Percentiles rank a stretch among this genome's conserved stretches.
phyloP scores from a whole-genome alignment of 2,888 invertebrate genomes.

The Leucoma salicis region DNA sequence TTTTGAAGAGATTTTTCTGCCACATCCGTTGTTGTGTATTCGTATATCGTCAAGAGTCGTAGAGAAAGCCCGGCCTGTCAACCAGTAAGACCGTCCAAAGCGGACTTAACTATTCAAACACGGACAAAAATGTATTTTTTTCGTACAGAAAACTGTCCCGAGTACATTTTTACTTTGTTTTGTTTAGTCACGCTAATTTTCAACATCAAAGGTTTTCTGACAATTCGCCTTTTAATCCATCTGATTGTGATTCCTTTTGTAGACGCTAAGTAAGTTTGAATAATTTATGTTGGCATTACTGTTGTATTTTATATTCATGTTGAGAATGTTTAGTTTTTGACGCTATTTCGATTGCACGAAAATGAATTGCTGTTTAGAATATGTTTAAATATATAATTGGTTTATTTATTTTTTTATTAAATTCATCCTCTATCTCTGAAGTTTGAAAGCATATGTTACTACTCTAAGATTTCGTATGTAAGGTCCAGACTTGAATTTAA shows the following conservation, averaged over 20 bases:
- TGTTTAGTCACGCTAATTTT: slow-evolving; percentile 9
- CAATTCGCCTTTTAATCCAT: slow-evolving; percentile 8
- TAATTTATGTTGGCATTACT: slow-evolving; percentile 2
- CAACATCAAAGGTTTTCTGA: slow-evolving; percentile 12
- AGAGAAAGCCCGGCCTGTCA: slow-evolving; percentile 18
- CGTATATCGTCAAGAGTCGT: background rate
- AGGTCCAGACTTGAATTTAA: too few relatives aligned
- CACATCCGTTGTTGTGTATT: background rate
- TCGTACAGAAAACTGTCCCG: too few relatives aligned
- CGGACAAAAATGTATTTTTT: background rate
- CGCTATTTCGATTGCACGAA: background rate
- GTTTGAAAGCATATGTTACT: too few relatives aligned
- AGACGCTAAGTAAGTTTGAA: slow-evolving; percentile 5
- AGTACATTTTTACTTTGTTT: background rate
- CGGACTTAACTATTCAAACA: slow-evolving; percentile 29
- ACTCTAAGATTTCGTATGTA: too few relatives aligned
- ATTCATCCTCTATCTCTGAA: too few relatives aligned
- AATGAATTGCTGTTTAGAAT: too few relatives aligned
- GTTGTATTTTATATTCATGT: background rate
- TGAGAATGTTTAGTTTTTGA: too few relatives aligned
- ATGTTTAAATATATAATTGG: too few relatives aligned
- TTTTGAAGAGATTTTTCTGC: background rate
- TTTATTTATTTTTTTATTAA: too few relatives aligned
- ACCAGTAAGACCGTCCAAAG: slow-evolving; percentile 28
- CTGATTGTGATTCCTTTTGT: slow-evolving; percentile 23